Conservation (phyloP, 2,113 vertebrate genomes). For the Trematomus loennbergii region DNA sequence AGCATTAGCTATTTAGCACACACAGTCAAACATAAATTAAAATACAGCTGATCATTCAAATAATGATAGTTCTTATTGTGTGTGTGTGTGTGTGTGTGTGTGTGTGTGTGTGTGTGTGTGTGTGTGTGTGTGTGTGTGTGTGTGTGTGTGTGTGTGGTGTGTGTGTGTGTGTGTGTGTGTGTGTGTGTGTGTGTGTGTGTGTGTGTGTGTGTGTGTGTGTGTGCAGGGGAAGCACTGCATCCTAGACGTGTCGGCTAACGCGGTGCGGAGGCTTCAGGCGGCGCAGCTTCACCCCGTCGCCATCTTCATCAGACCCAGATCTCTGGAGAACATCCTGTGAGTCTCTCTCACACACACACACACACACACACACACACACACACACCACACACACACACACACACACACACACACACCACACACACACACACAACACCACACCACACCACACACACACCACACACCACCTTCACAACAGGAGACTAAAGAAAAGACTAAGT, state of each 20-base stretch:
- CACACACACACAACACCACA: too few species aligned
- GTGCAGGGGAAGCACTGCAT: constrained; percentile 78
- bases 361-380: too few species aligned
- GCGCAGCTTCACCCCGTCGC: constrained; percentile 91
- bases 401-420: too few species aligned
- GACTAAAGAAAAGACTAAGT: too few species aligned
- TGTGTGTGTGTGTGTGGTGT: background rate
- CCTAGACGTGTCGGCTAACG: constrained; percentile 78
- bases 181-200: constrained; percentile 23
- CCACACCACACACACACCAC: too few species aligned
- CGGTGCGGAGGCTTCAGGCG: constrained; percentile 78
- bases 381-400: too few species aligned
- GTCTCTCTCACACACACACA: constrained; percentile 18
- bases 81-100: constrained; percentile 14
- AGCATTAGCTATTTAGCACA: too few species aligned
- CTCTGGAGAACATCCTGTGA: constrained; percentile 92
- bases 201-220: background rate
- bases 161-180: constrained; percentile 14
- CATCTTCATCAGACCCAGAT: constrained; percentile 91
- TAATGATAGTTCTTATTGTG: background rate
- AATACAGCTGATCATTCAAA: background rate
- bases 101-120: constrained; percentile 24
- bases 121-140: constrained; percentile 1
- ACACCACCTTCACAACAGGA: too few species aligned
- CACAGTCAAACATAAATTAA: too few species aligned